Evolutionary conservation across 2,797 vertebrate species (phyloP), one percentile per base, ranked within the genome.

Genomic region (Molossus alvarezi): DNA sequence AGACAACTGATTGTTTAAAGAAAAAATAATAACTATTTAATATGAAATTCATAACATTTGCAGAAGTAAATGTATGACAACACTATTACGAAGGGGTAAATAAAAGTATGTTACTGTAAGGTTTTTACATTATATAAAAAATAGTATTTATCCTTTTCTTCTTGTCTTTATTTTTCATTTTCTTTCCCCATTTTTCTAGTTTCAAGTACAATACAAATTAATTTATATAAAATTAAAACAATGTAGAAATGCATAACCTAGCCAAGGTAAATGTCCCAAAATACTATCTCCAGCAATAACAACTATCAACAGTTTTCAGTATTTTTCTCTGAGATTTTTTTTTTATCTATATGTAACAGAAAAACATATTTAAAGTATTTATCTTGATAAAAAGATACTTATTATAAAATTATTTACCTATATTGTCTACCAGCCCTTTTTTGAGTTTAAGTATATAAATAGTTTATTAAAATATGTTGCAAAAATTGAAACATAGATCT

Each of bases 161-260:
- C 21, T 72, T 79, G 25, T 23, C 41, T 96, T 81, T 79, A 20
- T 87, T 93, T 91, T 84, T 64, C 71, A 65, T 80, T 90, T 67
- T 58, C 60, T 92, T 69, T 33, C 37, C 25, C 93, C 23, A 64
- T 83, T 92, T 82, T 76, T 83, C 69, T 86, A 64, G 12, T 75
- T 81, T 67, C 10, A 64, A 64, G 51, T 17, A 53, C 27, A 90
- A 81, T 51, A 57, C 7, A 92, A 20, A 67, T 75, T 69, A 83
- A 72, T 64, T 90, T 45, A 58, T 58, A 75, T 90, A n/a, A 95
- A 95, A 86, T 80, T 53, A 92, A 33, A 87, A 80, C 23, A 90
- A 12, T 55, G 29, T 37, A n/a, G 23, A 92, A 91, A 60, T 53
- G 57, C 11, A 10, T 45, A 58, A 75, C 18, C 57, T 51, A 65